Evolutionary conservation across 2,797 vertebrate species (phyloP).

Genomic region (Loriculus beryllinus): DNA sequence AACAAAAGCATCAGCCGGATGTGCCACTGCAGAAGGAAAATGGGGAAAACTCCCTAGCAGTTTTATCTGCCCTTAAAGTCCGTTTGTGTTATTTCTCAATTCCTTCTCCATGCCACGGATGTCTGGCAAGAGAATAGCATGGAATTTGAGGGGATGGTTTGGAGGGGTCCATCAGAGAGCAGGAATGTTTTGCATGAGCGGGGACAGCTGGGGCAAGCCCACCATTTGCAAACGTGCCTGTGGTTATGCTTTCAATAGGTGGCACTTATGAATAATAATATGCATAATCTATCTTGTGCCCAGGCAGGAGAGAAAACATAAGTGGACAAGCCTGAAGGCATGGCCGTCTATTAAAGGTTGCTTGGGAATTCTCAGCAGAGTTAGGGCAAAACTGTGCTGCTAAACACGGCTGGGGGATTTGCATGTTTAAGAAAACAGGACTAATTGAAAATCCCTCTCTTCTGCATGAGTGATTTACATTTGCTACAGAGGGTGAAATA

Average conservation of each 20-base stretch:
- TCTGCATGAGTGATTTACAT: slow-evolving; percentile 44
- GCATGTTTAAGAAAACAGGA: slow-evolving; percentile 61
- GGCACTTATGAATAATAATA: slow-evolving; percentile 69
- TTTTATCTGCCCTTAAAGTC: not conserved
- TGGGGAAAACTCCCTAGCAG: not conserved
- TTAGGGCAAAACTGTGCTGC: slow-evolving; percentile 54
- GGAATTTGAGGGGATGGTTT: not conserved
- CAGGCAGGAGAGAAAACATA: slow-evolving; percentile 60
- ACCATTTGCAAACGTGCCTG: slow-evolving; percentile 42
- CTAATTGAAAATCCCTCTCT: slow-evolving; percentile 62
- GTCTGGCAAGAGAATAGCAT: not conserved
- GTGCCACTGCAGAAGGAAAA: not conserved
- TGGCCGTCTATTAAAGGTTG: slow-evolving; percentile 66
- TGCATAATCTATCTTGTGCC: slow-evolving; percentile 62
- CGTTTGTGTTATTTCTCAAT: not conserved
- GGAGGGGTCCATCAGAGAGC: not conserved
- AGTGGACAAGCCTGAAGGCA: slow-evolving; percentile 70
- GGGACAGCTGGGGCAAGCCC: slow-evolving; percentile 42
- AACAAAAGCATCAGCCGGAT: not conserved
- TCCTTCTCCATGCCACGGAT: not conserved
- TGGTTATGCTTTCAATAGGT: slow-evolving; percentile 62
- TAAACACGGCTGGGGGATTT: slow-evolving; percentile 65
- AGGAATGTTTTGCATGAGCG: not conserved
- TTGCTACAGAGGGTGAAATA: slow-evolving; percentile 36
- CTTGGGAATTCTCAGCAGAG: slow-evolving; percentile 64